Evolutionary conservation across 92 coral and sea anemone species (phyloP), one percentile per base, ranked within the genome.

Genomic region (Metridium senile): DNA sequence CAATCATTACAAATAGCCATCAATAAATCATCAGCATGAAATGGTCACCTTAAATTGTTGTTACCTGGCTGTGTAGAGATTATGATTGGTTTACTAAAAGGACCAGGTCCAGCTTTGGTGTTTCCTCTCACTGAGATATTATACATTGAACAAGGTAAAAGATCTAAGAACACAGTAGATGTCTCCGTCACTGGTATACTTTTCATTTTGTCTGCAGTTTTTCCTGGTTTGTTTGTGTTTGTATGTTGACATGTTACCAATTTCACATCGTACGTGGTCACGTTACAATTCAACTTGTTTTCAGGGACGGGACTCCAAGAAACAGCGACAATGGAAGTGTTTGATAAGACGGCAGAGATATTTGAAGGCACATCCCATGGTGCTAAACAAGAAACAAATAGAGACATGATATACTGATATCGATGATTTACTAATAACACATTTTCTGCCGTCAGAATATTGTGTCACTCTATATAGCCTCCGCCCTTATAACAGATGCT

Each of bases 21-120:
- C n/a, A n/a, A n/a, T n/a, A n/a, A n/a, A n/a, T n/a, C n/a, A n/a
- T n/a, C n/a, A n/a, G n/a, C n/a, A n/a, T n/a, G n/a, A n/a, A n/a
- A n/a, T n/a, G n/a, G n/a, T n/a, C n/a, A n/a, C n/a, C n/a, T n/a
- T n/a, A n/a, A 3, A 8, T 20, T 32, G 11, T 46, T 32, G 23
- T 11, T 11, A 58, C 49, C 49, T 39, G 49, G 6, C 13, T 65
- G 71, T 6, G 84, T 81, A 0, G 57, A 31, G 31, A 75, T 81
- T 22, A 27, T 8, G 20, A 26, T 16, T 1, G 72, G 45, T 32
- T 31, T 7, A 26, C 90, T 74, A 62, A 70, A 86, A 11, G 79
- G 76, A 33, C 96, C 96, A 0, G 66, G 54, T 0, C 92, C 92
- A 45, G 70, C 58, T 3, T 52, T 27, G 21, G 89, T 87, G 59